Percentiles rank a stretch among this genome's conserved stretches.
Conservation (phyloP, 1,140 invertebrate genomes). For the Coboldia fuscipes region DNA sequence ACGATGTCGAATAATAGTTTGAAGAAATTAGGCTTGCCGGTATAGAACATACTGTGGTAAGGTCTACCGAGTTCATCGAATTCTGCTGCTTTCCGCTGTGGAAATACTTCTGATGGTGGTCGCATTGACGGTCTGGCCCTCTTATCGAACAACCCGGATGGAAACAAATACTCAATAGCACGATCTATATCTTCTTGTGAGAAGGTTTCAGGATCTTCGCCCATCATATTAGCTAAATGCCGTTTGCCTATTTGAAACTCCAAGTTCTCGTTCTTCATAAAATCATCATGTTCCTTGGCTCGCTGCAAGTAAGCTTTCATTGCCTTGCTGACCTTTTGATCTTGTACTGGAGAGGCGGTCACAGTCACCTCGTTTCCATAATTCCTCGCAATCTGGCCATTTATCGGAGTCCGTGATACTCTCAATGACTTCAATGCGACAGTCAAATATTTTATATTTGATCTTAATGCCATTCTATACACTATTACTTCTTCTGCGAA, state of each 20-base stretch:
- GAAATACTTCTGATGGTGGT: conserved; percentile 66
- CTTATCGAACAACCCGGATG: conserved; percentile 68
- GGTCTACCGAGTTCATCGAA: conserved; percentile 79
- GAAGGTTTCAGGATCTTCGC: conserved; percentile 67
- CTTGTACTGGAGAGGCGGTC: conserved; percentile 18
- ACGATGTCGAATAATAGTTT: conserved; percentile 52
- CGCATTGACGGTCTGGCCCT: conserved; percentile 69
- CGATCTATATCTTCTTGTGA: conserved; percentile 70
- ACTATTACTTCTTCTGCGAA: too few species aligned
- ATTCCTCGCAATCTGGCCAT: too few species aligned
- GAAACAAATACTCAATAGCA: conserved; percentile 79
- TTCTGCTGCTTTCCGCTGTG: conserved; percentile 65
- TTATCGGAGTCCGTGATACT: too few species aligned
- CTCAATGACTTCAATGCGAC: too few species aligned
- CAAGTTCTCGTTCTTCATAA: conserved; percentile 58
- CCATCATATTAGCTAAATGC: conserved; percentile 98
- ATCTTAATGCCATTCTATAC: too few species aligned
- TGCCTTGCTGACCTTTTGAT: conserved; percentile 53
- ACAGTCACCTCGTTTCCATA: conserved; percentile 8
- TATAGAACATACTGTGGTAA: conserved; percentile 78
- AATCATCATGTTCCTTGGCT: conserved; percentile 57
- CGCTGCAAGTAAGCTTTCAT: conserved; percentile 74
- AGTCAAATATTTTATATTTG: too few species aligned
- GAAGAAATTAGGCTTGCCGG: conserved; percentile 62
- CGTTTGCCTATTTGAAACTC: conserved; percentile 82